phyloP scores from a whole-genome alignment of 2,888 invertebrate genomes.

The Sesia apiformis region DNA sequence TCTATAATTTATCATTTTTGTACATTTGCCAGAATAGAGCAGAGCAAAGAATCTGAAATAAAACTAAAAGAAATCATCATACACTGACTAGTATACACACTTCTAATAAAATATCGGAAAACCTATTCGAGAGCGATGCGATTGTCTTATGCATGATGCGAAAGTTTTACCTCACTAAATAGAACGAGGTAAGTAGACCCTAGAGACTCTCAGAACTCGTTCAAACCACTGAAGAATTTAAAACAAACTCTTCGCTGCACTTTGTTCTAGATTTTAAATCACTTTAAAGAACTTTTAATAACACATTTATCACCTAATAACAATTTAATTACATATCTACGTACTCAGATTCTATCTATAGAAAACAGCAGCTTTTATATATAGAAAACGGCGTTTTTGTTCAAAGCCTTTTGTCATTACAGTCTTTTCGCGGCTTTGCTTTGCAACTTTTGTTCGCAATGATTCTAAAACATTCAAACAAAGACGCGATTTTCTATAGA shows the following conservation, averaged over 20 bases:
- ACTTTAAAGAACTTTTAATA: no score
- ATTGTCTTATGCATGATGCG: neutral
- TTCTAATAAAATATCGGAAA: no score
- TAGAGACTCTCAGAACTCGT: neutral
- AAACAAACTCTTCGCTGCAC: neutral
- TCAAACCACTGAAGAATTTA: neutral
- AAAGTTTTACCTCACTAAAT: neutral
- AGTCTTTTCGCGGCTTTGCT: neutral
- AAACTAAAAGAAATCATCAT: no score
- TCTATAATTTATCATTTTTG: no score
- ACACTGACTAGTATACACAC: no score
- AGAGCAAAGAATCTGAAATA: no score
- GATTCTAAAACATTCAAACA: neutral
- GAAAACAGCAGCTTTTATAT: neutral
- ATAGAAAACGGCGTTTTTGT: neutral
- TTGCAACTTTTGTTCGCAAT: neutral
- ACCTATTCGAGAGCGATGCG: no score
- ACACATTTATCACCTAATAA: no score
- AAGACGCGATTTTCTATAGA: neutral
- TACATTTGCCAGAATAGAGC: no score
- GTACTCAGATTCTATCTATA: no score
- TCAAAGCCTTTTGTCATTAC: neutral
- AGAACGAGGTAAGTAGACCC: neutral
- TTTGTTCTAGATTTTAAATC: no score
- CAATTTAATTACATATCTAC: no score